A percentile compares a stretch with the other conserved stretches of the same genome.
Evolutionary conservation across 2,113 vertebrate species (phyloP).

Genomic region (Clarias magur): DNA sequence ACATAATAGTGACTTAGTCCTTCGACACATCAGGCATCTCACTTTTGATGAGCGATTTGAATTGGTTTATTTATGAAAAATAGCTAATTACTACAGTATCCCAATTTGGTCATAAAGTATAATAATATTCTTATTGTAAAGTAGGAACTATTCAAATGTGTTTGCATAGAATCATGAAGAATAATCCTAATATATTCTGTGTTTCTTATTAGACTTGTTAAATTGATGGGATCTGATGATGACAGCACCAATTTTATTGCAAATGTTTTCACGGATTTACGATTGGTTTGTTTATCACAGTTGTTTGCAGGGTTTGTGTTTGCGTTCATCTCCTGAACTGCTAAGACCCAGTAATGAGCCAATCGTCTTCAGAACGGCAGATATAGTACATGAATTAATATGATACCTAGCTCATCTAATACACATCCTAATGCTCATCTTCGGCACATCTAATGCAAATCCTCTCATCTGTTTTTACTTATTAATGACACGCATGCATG

Average conservation of each 20-base stretch:
- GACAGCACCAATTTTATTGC: not conserved
- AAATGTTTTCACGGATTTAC: not conserved
- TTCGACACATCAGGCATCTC: not conserved
- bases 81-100: not conserved
- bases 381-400: not conserved
- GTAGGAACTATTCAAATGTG: not conserved
- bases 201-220: not conserved
- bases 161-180: not conserved
- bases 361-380: not conserved
- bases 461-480: not conserved
- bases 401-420: not conserved
- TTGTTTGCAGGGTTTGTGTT: not conserved
- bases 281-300: not conserved
- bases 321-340: not conserved
- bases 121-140: not conserved
- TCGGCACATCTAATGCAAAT: not conserved
- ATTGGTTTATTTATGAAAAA: not conserved
- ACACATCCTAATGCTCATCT: not conserved
- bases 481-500: constrained; percentile 27
- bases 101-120: not conserved
- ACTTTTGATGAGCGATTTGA: no score
- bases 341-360: not conserved
- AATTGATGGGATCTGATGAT: not conserved
- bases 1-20: not conserved
- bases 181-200: not conserved